Conservation (phyloP, 2,113 vertebrate species). For the Mesembrinibis cayennensis region DNA sequence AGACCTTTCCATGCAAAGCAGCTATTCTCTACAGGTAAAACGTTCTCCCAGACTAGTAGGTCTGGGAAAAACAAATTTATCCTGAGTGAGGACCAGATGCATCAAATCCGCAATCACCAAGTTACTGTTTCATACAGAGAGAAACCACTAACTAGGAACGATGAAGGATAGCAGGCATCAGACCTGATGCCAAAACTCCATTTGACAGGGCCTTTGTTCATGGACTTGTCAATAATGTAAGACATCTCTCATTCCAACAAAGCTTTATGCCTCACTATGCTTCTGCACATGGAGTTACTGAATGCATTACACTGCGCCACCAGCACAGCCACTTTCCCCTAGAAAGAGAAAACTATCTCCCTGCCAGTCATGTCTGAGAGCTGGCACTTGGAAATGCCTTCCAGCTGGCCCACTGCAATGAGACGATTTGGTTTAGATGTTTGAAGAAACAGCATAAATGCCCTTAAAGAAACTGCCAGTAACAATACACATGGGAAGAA, state of each 20-base stretch:
- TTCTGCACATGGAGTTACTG: background rate
- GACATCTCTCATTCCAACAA: background rate
- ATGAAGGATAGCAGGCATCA: background rate
- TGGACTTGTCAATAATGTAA: background rate
- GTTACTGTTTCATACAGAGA: background rate
- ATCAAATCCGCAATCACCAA: background rate
- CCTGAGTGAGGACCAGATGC: background rate
- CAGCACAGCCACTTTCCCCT: background rate
- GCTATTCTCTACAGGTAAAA: background rate
- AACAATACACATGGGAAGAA: background rate
- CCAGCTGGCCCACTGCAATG: background rate
- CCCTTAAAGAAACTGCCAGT: background rate
- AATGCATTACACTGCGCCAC: background rate
- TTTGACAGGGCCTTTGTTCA: background rate
- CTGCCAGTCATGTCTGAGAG: background rate
- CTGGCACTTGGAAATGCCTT: background rate
- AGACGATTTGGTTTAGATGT: background rate
- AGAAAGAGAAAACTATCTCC: background rate
- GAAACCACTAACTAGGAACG: background rate
- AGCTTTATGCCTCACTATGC: background rate
- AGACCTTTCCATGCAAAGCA: background rate
- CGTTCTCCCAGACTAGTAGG: accelerated
- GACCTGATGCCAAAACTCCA: background rate
- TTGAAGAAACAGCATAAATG: background rate
- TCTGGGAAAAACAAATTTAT: background rate